A percentile compares a stretch with the other conserved stretches of the same genome.
phyloP scores from a whole-genome alignment of 2,888 invertebrate genomes.

The Synergus japonicus region DNA sequence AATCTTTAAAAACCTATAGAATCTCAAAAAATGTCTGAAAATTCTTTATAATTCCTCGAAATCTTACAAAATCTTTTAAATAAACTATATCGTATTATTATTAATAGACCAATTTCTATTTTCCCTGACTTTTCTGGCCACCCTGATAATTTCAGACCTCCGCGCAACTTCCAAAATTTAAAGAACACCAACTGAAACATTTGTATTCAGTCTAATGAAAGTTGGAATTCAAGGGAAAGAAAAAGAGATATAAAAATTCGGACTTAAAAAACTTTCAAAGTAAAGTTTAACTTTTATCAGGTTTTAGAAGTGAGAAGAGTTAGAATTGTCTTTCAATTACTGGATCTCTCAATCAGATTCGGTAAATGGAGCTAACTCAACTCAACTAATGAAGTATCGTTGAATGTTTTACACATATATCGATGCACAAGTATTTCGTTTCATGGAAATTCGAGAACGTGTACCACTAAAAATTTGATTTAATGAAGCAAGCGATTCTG shows the following conservation, averaged over 20 bases:
- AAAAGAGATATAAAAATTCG: background rate
- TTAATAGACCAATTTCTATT: no score
- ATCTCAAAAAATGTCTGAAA: background rate
- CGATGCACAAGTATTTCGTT: conserved; percentile 1
- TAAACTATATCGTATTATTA: no score
- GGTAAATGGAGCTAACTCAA: background rate
- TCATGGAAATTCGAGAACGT: background rate
- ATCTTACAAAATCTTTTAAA: no score
- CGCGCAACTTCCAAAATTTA: no score
- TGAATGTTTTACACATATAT: background rate
- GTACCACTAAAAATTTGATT: conserved; percentile 1
- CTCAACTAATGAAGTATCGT: background rate
- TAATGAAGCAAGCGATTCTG: conserved; percentile 3
- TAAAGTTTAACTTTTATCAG: conserved; percentile 10
- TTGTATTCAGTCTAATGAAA: background rate
- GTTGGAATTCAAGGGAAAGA: background rate
- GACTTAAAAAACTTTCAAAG: background rate
- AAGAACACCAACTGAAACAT: no score
- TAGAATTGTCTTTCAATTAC: conserved; percentile 30
- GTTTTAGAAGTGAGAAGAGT: conserved; percentile 1
- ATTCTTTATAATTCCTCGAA: no score
- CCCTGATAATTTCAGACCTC: no score
- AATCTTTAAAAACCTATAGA: no score
- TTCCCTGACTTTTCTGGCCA: no score
- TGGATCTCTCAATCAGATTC: background rate